phyloP scores from a whole-genome alignment of 2,888 invertebrate species.

The Ischnus inquisitorius region DNA sequence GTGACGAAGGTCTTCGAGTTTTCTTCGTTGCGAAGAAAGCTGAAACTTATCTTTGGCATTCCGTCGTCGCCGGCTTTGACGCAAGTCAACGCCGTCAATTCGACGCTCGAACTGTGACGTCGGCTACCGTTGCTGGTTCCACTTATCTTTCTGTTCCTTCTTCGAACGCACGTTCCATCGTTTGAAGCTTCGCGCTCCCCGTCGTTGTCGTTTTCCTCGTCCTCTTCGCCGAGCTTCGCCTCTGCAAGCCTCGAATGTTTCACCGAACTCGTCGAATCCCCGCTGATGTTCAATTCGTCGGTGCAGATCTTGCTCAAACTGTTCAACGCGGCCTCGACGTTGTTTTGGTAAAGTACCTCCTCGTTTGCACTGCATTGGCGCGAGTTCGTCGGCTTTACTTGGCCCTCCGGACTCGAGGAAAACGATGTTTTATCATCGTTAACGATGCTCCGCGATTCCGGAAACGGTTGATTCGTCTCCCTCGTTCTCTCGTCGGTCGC shows the following conservation, averaged over 20 bases:
- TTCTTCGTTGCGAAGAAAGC: slow-evolving; percentile 77
- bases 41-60: slow-evolving; percentile 81
- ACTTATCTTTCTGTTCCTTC: slow-evolving; percentile 43
- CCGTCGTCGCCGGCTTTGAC: slow-evolving; percentile 79
- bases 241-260: slow-evolving; percentile 43
- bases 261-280: slow-evolving; percentile 49
- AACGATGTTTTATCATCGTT: slow-evolving; percentile 12
- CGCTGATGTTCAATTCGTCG: slow-evolving; percentile 58
- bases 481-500: slow-evolving; percentile 25
- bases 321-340: slow-evolving; percentile 72
- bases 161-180: slow-evolving; percentile 34
- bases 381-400: slow-evolving; percentile 3
- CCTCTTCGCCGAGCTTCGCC: slow-evolving; percentile 35
- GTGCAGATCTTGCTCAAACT: slow-evolving; percentile 69
- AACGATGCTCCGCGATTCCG: background rate
- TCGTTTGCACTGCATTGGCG: slow-evolving; percentile 20
- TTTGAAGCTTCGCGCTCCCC: slow-evolving; percentile 13
- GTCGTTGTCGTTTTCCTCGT: slow-evolving; percentile 8
- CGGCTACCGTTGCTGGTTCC: slow-evolving; percentile 58
- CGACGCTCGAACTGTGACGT: slow-evolving; percentile 79
- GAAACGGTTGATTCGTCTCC: background rate
- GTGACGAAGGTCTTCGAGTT: slow-evolving; percentile 41
- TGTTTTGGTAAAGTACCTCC: slow-evolving; percentile 75
- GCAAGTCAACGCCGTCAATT: slow-evolving; percentile 78
- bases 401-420: slow-evolving; percentile 28